Evolutionary conservation across 1,140 invertebrate genomes (phyloP), one percentile per base, ranked within the genome.

Genomic region (Tetramorium parvispinum): DNA sequence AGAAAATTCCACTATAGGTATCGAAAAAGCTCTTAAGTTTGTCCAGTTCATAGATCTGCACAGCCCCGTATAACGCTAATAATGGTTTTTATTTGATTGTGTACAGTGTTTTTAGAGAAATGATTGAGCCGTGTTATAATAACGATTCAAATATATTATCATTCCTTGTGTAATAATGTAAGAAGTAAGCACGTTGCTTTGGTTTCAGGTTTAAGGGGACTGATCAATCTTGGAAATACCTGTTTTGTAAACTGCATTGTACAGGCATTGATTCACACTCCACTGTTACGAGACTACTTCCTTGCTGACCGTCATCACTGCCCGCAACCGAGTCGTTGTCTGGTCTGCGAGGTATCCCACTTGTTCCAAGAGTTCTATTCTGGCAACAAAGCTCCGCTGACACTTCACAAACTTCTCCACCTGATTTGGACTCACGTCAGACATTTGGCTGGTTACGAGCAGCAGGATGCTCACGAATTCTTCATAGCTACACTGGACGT

Each of bases 191-290:
- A 43, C 21, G 1, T 32, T 63, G 10, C 13, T 76, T 70, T 59
- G 8, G 2, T 91, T 93, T 68, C 82, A 96, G 97, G 98, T 51
- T 94, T 99, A 43, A 96, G 99, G 86, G 99, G 99, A 2, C 96
- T 99, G 32, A 97, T 99, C 88, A 99, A 99, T 95, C 95, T 99
- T 89, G 99, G 99, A n/a, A 98, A 98, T 88, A 99, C 99, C 1
- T 99, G 99, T 95, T 99, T 99, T 94, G 99, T 99, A 98, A 99
- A 99, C 94, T 99, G 98, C 93, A 99, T 99, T 92, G 97, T 99
- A 10, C 99, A 99, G 96, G 98, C 98, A 1, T 94, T 99, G 82
- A 98, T 98, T 65, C 99, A 99, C 93, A 99, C 98, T 7, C 99
- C 99, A 1, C 94, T 99, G 24, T 95, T 99, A 76, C 95, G 99